A percentile compares a stretch with the other conserved stretches of the same genome.
These are phyloP conservation scores for Spilarctia lutea DNA, from an alignment of 2,888 invertebrate species.

Conservation along the genomic window DNA sequence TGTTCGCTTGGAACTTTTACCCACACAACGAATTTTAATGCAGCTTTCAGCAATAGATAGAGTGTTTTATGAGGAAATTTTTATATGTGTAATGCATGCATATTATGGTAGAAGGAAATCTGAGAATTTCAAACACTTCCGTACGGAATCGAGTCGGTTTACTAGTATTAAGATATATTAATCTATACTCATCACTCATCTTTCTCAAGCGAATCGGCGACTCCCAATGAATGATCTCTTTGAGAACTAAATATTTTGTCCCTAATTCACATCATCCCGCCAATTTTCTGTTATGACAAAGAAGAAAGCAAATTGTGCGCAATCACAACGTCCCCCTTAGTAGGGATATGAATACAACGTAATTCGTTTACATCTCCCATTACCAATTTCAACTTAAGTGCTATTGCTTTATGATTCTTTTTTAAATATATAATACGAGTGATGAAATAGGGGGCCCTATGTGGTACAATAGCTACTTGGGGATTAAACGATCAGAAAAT, in stretches of 20 bases:
- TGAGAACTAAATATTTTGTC: neutral
- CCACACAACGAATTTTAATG: no score
- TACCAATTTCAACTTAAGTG: slow-evolving; percentile 21
- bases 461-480: neutral
- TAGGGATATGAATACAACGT: slow-evolving; percentile 8
- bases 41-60: no score
- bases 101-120: no score
- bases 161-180: no score
- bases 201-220: neutral
- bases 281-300: slow-evolving; percentile 28
- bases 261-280: slow-evolving; percentile 22
- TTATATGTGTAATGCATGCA: no score
- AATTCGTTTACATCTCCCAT: neutral
- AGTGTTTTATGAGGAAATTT: no score
- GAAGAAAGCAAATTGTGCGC: slow-evolving; percentile 29
- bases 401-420: neutral
- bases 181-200: neutral
- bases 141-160: no score
- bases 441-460: neutral
- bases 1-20: no score
- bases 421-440: neutral
- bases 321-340: slow-evolving; percentile 32
- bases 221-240: neutral
- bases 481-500: neutral
- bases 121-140: no score